Evolutionary conservation across 2,888 invertebrate species (phyloP).

Genomic region (Agrochola macilenta): DNA sequence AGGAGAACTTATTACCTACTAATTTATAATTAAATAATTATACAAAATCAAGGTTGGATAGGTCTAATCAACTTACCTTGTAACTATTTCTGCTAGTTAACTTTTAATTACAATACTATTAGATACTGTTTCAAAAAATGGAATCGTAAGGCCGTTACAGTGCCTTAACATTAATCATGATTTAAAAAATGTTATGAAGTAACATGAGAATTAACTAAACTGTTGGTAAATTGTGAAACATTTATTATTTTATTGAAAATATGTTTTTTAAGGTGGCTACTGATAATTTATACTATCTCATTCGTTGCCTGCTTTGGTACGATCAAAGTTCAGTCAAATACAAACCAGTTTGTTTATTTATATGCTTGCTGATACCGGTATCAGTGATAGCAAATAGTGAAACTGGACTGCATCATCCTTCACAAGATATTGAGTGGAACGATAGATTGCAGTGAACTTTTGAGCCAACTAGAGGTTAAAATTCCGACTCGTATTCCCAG

Average conservation of each 20-base stretch:
- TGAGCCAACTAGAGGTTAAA: too few species aligned
- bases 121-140: not conserved
- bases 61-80: not conserved
- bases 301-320: not conserved
- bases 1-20: too few species aligned
- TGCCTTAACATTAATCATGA: not conserved
- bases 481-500: too few species aligned
- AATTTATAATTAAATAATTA: not conserved
- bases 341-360: not conserved
- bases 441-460: too few species aligned
- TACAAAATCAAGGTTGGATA: not conserved
- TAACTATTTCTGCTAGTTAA: not conserved
- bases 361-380: not conserved
- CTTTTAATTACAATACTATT: not conserved
- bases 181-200: not conserved
- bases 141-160: not conserved
- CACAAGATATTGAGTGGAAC: too few species aligned
- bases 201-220: not conserved
- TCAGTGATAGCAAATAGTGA: too few species aligned
- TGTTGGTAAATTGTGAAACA: not conserved
- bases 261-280: not conserved
- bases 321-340: slow-evolving; percentile 19
- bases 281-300: not conserved
- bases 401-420: too few species aligned
- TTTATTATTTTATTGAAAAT: not conserved